These are phyloP conservation scores for Ceriagrion tenellum DNA, from an alignment of 2,888 invertebrate species.

Conservation along the genomic window DNA sequence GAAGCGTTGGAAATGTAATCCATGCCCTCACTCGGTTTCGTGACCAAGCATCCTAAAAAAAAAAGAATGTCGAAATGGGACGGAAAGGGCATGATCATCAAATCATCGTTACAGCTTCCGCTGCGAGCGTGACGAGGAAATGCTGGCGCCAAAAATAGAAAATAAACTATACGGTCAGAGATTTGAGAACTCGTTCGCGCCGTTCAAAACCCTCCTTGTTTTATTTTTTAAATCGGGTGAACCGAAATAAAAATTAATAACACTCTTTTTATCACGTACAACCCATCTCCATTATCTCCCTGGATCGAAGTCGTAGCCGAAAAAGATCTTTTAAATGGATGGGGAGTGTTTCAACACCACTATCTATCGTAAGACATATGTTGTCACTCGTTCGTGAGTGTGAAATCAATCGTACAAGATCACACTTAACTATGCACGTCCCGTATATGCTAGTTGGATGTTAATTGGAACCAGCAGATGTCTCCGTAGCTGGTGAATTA, in stretches of 20 bases:
- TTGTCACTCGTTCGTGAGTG: too few species aligned
- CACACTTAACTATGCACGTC: too few species aligned
- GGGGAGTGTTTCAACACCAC: too few species aligned
- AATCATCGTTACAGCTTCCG: conserved; percentile 9
- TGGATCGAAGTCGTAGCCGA: too few species aligned
- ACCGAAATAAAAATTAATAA: neutral
- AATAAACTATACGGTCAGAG: neutral
- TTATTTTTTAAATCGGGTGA: neutral
- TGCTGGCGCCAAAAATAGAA: neutral
- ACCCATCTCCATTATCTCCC: neutral
- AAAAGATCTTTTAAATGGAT: too few species aligned
- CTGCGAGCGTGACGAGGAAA: neutral
- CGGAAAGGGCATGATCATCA: neutral
- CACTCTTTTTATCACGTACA: neutral
- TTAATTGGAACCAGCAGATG: too few species aligned
- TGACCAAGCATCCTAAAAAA: neutral
- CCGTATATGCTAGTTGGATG: too few species aligned
- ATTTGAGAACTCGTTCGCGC: neutral
- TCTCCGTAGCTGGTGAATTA: too few species aligned
- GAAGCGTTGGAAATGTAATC: neutral
- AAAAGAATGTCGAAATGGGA: neutral
- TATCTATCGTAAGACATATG: too few species aligned
- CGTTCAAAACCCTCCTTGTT: neutral
- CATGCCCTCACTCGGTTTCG: neutral
- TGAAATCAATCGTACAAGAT: too few species aligned